These are phyloP conservation scores for Hippocampus mohnikei DNA, from an alignment of 2,113 vertebrate genomes.

Conservation along the genomic window DNA sequence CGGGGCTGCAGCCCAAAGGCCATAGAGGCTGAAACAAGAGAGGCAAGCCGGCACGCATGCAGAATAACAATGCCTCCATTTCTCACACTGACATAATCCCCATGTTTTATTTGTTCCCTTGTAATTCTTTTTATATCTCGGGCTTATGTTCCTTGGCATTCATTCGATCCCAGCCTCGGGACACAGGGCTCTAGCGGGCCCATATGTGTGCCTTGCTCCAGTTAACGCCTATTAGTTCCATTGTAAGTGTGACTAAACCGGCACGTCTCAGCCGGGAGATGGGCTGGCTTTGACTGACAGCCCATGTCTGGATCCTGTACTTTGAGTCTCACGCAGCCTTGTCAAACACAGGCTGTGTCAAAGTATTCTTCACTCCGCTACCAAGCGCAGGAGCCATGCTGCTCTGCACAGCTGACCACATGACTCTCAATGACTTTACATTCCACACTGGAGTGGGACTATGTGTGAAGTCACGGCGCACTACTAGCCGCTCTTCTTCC, in stretches of 20 bases:
- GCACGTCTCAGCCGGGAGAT: constrained; percentile 64
- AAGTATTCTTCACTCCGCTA: constrained; percentile 61
- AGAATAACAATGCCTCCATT: constrained; percentile 62
- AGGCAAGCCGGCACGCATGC: constrained; percentile 52
- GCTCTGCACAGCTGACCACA: constrained; percentile 41
- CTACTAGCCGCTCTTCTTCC: not conserved
- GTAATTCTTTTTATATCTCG: constrained; percentile 72
- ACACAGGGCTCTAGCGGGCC: constrained; percentile 57
- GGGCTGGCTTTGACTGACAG: constrained; percentile 67
- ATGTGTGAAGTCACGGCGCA: not conserved
- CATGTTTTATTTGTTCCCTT: constrained; percentile 73
- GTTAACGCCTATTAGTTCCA: constrained; percentile 71
- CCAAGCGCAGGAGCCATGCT: constrained; percentile 39
- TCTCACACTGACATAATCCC: constrained; percentile 72
- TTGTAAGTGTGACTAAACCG: constrained; percentile 72
- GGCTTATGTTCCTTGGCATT: constrained; percentile 72
- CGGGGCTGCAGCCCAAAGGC: constrained; percentile 50
- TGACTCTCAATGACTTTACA: constrained; percentile 31
- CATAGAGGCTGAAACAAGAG: constrained; percentile 57
- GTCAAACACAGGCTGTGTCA: constrained; percentile 68
- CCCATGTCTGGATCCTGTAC: constrained; percentile 69
- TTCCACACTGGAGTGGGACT: not conserved
- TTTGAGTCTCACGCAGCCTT: constrained; percentile 61
- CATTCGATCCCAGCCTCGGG: constrained; percentile 67
- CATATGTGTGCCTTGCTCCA: constrained; percentile 69